Evolutionary conservation across 1,140 invertebrate genomes (phyloP), one percentile per base, ranked within the genome.

Genomic region (Gonatopus flavifemur): DNA sequence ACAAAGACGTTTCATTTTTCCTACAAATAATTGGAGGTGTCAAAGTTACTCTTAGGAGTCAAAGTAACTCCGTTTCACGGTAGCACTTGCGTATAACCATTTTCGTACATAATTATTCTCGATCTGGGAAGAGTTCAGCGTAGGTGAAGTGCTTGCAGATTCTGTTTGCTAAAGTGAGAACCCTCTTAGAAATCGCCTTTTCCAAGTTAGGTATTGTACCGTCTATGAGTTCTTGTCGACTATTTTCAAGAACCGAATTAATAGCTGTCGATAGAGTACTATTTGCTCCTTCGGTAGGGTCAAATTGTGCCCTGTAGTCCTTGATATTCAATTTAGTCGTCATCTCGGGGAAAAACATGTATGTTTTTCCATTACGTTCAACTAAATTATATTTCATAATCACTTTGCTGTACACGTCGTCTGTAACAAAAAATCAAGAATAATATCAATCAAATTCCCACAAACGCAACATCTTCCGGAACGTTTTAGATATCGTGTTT

Each of bases 101-200:
- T n/a, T n/a, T n/a, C n/a, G n/a, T n/a, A n/a, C n/a, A n/a, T n/a
- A n/a, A 39, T 66, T 57, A 76, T 51, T 58, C 55, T 2, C 53
- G 42, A 37, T 78, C 64, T 4, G 76, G 74, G 8, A 75, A 64
- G 4, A 78, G 55, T 41, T 78, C 69, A 1, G 75, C 69, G 31
- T 52, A 78, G 1, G 64, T 57, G 39, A 70, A 76, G 13, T 62
- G 49, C 44, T 68, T 75, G 45, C 57, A 53, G 10, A 78, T 65
- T 6, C 49, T 57, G 21, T 77, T 77, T 0, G 56, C 3, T 0
- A 68, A 1, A 0, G 36, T 1, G 2, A 76, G 47, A 4, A 70
- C 25, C 35, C 40, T 43, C 28, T 64, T 38, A 0, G 71, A 64
- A 31, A 75, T 59, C 0, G 46, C 45, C 16, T 47, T 65, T 30